A percentile compares a stretch with the other conserved stretches of the same genome.
These are phyloP conservation scores for Umimayanthus kanabou DNA, from an alignment of 92 coral and sea anemone genomes.

Conservation along the genomic window DNA sequence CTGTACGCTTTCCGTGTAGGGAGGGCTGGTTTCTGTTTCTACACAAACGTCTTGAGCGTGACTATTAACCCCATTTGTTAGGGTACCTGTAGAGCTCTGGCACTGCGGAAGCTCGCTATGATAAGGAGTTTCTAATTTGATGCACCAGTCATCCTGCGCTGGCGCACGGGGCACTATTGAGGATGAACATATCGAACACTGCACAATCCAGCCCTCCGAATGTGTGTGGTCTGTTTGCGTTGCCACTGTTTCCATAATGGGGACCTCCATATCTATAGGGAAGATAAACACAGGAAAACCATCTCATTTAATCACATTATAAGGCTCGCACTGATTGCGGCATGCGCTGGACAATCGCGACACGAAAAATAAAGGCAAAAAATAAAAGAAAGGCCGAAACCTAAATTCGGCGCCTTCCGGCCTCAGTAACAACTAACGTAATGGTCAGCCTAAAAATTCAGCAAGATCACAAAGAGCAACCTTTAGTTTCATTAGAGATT, in stretches of 20 bases:
- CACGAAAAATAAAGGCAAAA: no score
- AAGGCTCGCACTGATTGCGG: background rate
- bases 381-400: no score
- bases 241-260: conserved; percentile 37
- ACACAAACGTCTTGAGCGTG: conserved; percentile 32
- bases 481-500: no score
- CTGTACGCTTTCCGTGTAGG: background rate
- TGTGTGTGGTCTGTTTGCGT: conserved; percentile 36
- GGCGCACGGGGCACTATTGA: conserved; percentile 8
- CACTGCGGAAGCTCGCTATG: background rate
- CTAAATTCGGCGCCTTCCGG: no score
- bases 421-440: no score
- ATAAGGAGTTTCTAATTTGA: conserved; percentile 16
- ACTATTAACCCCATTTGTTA: conserved; percentile 8
- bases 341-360: no score
- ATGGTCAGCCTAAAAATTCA: no score
- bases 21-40: conserved; percentile 10
- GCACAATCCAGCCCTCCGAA: conserved; percentile 41
- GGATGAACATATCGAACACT: conserved; percentile 27
- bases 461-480: no score
- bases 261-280: conserved; percentile 11
- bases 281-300: background rate
- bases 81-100: background rate
- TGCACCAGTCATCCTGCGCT: conserved; percentile 4
- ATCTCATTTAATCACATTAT: no score